Evolutionary conservation across 2,113 vertebrate species (phyloP), one percentile per base, ranked within the genome.

Genomic region (Ranitomeya imitator): DNA sequence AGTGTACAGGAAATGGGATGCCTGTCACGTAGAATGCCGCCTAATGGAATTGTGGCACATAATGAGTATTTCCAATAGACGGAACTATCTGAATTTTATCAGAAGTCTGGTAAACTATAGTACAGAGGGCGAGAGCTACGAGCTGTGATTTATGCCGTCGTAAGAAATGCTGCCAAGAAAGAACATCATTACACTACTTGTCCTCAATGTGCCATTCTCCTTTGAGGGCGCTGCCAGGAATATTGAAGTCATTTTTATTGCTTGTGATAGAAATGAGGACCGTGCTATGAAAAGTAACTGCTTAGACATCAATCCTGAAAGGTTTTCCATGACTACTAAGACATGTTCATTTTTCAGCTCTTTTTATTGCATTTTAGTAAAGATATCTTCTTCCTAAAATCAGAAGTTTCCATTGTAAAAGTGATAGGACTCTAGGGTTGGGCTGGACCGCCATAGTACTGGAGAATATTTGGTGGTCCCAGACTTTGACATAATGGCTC

Each of bases 31-130:
- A 79, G n/a, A 79, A 79, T 26, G 12, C 2, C 6, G 12, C 52
- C 13, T 79, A 57, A 79, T 79, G 78, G 78, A 57, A 59, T 26
- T 18, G 78, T 57, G 19, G 52, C 11, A 79, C n/a, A 57, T 79
- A 79, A 79, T 79, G 78, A 79, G 78, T 12, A 79, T 57, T 79
- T 79, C 78, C n/a, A 59, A 59, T 26, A 79, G 21, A 57, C n/a
- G n/a, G 54, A 59, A 57, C 54, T 79, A 54, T 59, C 78, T 59
- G 51, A n/a, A 55, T 52, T 79, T 55, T 79, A n/a, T 79, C 45
- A 52, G 21, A 13, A 55, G 74, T 51, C 74, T 77, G 74, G 45
- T 11, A 78, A 54, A n/a, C 76, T 21, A 21, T 78, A 21, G 76
- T 6, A 78, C 13, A 78, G 76, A 9, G 18, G 12, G 51, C 10